Conservation (phyloP, 2,888 invertebrate species). For the Drosophila mettleri region DNA sequence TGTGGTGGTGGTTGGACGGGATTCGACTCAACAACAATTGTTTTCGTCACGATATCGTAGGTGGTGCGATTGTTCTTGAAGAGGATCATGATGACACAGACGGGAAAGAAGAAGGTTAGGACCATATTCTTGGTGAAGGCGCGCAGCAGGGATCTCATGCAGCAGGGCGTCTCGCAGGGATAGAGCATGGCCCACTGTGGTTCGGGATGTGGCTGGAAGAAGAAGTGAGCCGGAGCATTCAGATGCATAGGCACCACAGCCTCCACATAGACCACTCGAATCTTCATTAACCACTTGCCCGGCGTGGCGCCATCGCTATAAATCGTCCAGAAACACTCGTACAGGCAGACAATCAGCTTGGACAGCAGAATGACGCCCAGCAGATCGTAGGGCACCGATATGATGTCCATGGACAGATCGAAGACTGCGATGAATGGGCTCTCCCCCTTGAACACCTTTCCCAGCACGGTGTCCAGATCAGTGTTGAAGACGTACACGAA, state of each 20-base stretch:
- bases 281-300: constrained; percentile 93
- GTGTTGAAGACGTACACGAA: neutral
- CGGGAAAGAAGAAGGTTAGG: constrained; percentile 93
- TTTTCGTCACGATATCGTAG: constrained; percentile 93
- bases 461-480: neutral
- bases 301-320: constrained; percentile 90
- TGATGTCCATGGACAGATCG: constrained; percentile 17
- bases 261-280: constrained; percentile 92
- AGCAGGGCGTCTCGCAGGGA: constrained; percentile 89
- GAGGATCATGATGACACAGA: constrained; percentile 91
- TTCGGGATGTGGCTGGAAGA: constrained; percentile 31
- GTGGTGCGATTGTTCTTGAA: constrained; percentile 94
- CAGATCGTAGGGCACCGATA: constrained; percentile 90
- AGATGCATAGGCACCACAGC: constrained; percentile 88
- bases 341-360: constrained; percentile 91
- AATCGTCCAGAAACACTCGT: constrained; percentile 88
- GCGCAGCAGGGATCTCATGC: constrained; percentile 89
- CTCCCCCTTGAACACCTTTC: neutral
- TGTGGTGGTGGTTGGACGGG: neutral
- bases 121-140: constrained; percentile 94
- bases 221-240: constrained; percentile 82
- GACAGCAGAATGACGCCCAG: constrained; percentile 91
- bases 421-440: neutral
- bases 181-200: constrained; percentile 87
- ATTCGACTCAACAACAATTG: constrained; percentile 91